Percentiles rank a stretch among this genome's conserved stretches.
phyloP scores from a whole-genome alignment of 2,888 invertebrate genomes.

The Ophion obscuratus region DNA sequence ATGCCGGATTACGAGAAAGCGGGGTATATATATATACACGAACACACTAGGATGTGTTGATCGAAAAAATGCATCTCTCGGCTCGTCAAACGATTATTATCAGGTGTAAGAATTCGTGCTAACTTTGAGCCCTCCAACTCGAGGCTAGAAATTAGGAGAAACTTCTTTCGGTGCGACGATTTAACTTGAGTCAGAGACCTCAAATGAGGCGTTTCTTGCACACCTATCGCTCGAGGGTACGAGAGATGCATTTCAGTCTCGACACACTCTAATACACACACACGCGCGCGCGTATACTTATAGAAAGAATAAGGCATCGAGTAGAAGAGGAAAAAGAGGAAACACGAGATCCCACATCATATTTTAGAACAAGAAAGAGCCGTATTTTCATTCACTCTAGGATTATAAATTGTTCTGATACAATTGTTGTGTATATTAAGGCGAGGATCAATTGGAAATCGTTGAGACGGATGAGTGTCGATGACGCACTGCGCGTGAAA shows the following conservation, averaged over 20 bases:
- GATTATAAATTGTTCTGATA: conserved; percentile 59
- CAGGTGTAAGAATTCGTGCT: neutral
- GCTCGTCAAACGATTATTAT: neutral
- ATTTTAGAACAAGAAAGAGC: conserved; percentile 56
- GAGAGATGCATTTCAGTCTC: neutral
- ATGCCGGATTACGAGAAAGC: conserved; percentile 60
- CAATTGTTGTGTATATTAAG: conserved; percentile 44
- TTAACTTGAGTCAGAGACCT: neutral
- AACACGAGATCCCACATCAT: conserved; percentile 49
- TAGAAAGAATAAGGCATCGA: conserved; percentile 25
- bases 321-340: conserved; percentile 12
- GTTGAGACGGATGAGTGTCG: neutral
- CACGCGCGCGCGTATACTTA: neutral
- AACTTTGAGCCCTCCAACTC: neutral
- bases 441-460: conserved; percentile 40
- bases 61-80: neutral
- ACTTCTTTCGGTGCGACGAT: neutral
- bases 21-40: conserved; percentile 37
- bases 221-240: neutral
- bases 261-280: neutral
- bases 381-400: conserved; percentile 61
- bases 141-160: neutral
- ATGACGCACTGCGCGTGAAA: neutral
- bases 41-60: neutral
- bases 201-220: neutral